Evolutionary conservation across 2,797 vertebrate genomes (phyloP).

Genomic region (Anabacerthia variegaticeps): DNA sequence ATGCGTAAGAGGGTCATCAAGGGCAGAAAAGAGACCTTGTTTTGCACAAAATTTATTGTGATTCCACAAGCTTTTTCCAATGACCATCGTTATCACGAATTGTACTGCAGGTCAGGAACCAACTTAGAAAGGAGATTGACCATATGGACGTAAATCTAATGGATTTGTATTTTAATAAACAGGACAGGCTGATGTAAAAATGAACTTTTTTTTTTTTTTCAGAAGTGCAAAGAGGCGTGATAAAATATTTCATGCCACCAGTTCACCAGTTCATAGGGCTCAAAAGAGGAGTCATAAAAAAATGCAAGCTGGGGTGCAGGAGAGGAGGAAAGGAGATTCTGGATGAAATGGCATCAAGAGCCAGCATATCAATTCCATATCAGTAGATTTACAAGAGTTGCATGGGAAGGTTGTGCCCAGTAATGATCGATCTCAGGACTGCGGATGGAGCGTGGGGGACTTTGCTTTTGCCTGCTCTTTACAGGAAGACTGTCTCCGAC

Average conservation of each 20-base stretch:
- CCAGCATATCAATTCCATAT: background rate
- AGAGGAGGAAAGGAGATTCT: background rate
- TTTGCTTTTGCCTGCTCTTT: background rate
- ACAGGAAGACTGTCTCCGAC: background rate
- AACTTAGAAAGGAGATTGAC: slow-evolving; percentile 66
- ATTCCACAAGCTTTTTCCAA: slow-evolving; percentile 58
- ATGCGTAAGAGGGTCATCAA: background rate
- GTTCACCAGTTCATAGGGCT: background rate
- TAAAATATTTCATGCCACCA: background rate
- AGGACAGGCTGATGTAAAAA: slow-evolving; percentile 48
- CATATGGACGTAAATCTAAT: slow-evolving; percentile 55
- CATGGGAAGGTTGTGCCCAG: background rate
- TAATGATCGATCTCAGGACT: background rate
- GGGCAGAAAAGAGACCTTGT: slow-evolving; percentile 19
- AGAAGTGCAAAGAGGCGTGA: slow-evolving; percentile 12
- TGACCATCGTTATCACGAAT: slow-evolving; percentile 48
- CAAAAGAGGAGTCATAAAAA: background rate
- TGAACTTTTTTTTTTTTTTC: slow-evolving; percentile 1
- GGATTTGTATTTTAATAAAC: slow-evolving; percentile 69
- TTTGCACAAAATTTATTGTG: slow-evolving; percentile 56
- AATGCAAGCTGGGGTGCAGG: background rate
- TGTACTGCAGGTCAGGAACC: slow-evolving; percentile 44
- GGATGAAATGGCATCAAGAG: background rate
- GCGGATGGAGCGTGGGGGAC: fast-evolving
- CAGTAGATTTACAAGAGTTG: background rate